Evolutionary conservation across 2,797 vertebrate genomes (phyloP).

Genomic region (Synaphobranchus kaupii): DNA sequence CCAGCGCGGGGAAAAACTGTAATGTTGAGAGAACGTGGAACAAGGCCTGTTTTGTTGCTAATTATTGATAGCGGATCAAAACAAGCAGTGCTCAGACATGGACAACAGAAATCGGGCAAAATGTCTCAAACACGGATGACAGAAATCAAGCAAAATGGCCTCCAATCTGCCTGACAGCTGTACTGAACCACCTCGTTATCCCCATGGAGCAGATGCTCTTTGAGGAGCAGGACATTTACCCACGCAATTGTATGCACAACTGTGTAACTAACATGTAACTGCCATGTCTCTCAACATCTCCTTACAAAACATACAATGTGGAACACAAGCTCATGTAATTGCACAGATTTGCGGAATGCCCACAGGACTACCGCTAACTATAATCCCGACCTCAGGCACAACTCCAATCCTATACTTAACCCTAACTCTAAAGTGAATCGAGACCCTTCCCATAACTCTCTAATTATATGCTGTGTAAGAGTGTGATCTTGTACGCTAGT

Average conservation of each 20-base stretch:
- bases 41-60: no score
- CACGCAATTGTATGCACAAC: not conserved
- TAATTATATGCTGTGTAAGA: not conserved
- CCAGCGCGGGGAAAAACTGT: not conserved
- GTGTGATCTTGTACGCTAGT: not conserved
- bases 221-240: not conserved
- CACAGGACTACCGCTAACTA: not conserved
- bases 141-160: not conserved
- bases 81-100: not conserved
- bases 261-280: constrained; percentile 1
- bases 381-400: not conserved
- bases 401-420: constrained; percentile 5
- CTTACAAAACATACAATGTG: not conserved
- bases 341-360: not conserved
- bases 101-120: not conserved
- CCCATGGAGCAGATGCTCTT: not conserved
- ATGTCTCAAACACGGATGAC: no score
- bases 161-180: not conserved
- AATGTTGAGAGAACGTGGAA: not conserved
- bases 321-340: constrained; percentile 3
- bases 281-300: not conserved
- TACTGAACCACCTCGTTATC: constrained; percentile 41
- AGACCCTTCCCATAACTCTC: not conserved
- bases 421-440: not conserved
- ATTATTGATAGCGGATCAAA: no score